Base-by-base conservation (phyloP, 2,888 invertebrate genomes). In the Leptinotarsa tumamoca region DNA sequence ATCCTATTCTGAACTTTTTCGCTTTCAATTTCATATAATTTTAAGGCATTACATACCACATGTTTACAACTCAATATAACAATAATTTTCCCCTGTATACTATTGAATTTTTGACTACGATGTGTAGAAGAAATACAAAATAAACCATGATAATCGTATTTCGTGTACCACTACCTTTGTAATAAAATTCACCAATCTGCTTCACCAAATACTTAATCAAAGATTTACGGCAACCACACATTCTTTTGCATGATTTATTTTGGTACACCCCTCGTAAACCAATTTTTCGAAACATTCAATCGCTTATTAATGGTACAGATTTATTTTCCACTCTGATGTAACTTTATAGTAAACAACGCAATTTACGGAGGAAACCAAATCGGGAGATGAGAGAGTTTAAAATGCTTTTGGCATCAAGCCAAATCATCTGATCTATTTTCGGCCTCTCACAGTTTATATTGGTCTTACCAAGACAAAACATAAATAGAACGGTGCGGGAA, bases 351-450 rank as follows among this genome's bases (percentile, higher is more conserved):
- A 75, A 75, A 72, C 56, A 68, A 33, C 67, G 5, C 63, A 52
- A 56, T 67, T 67, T 33, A 18, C 66, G 14, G 33, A 52, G 50
- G 80, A 71, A 73, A 73, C 83, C 83, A 83, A 83, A 83, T 83
- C 83, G 81, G 83, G 83, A 74, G 80, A 56, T 71, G 74, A n/a
- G 71, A 76, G 61, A 69, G 73, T 68, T 71, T 67, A 14, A 54
- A 70, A 73, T 50, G 72, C 71, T 78, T 75, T 76, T 75, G 75
- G 75, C 61, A 72, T 67, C 63, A n/a, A 54, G 72, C 72, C 75
- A 75, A 68, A 72, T 17, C 43, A 14, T n/a, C n/a, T 5, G 5
- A 43, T 63, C 75, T 75, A 75, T 69, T 72, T 72, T 72, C 68
- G 72, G 67, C 49, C 2, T 1, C 43, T 27, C 18, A 33, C 52